Evolutionary conservation across 2,113 vertebrate species (phyloP), one percentile per base, ranked within the genome.

Genomic region (Microcebus ravelobensis): DNA sequence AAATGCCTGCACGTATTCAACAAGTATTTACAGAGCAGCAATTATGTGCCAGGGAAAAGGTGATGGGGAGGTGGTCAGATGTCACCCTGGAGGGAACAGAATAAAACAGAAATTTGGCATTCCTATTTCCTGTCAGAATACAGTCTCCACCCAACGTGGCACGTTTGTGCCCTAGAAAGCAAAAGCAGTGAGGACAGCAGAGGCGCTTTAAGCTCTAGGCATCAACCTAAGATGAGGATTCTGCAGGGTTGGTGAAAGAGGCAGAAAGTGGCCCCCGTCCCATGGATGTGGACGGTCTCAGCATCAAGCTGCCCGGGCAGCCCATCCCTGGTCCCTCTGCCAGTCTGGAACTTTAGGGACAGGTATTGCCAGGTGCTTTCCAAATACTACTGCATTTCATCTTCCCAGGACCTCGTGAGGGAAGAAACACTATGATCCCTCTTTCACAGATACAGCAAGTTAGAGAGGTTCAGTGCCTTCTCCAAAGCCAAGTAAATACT

Each of bases 71-170:
- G 45, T 27, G n/a, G 61, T 2, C 15, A 63, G 91, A 12, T 2
- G 3, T 18, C 50, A 14, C 12, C 68, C 76, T 4, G 76, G 25
- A 45, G 13, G 27, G 57, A 77, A 42, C 29, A 12, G 17, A 59
- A 15, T 5, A 2, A 20, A 45, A 52, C 42, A 31, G 82, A 48
- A 48, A 84, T 17, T 1, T 71, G 65, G 52, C 82, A 76, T 29
- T 55, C n/a, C 55, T 42, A 3, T 7, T 4, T 13, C 4, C 34
- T 31, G 29, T 42, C 20, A 59, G 34, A 39, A 59, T 42, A 17
- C 0, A n/a, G 9, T 45, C 17, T 39, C 34, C 0, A 12, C 36
- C 42, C 23, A 27, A 11, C 4, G 61, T 20, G 39, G 34, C 36
- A 48, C 4, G 2, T 29, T 6, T 48, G 12, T 36, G 27, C 63